Base-by-base conservation (phyloP, 2,888 invertebrate genomes). In the Calameuta filiformis region DNA sequence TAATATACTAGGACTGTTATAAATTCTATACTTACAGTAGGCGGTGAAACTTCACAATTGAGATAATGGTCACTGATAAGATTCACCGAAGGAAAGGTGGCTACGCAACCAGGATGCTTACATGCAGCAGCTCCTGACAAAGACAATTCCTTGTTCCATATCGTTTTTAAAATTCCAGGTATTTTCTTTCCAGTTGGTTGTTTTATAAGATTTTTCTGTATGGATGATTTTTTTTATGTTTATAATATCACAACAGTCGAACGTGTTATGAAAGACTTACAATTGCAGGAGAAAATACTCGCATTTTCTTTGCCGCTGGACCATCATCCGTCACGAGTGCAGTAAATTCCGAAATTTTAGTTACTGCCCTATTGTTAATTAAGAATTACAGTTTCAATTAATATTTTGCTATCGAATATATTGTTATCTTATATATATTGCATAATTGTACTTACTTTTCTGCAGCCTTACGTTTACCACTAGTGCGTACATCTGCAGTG, bases 401-500 rank as follows among this genome's bases (percentile, higher is more conserved):
- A 23, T 9, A 56, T 56, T 23, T 56, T 23, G 9, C 23, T 9
- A 56, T 56, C 23, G 1, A 56, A 56, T 56, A 56, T 56, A 56
- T 56, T 23, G 9, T 56, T 23, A 23, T 23, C 2, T 23, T 56
- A 23, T 23, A 23, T 23, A 23, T 23, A 9, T 9, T 56, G 9
- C 23, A 23, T 23, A 56, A 56, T 23, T 56, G 9, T 56, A 80
- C 80, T 84, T 89, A 92, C 93, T 88, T 92, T 83, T 90, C 89
- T 15, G 93, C 93, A 23, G 93, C 93, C 84, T 90, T 92, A 40
- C 93, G 90, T 86, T 91, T 90, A 4, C 73, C 76, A 76, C 79
- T 82, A 68, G 73, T 73, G 23, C 34, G n/a, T 73, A 75, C 76
- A 73, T 78, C 12, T 40, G 11, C 34, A 12, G 35, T 11, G 0